These are phyloP conservation scores for Drosophila triauraria DNA, from an alignment of 1,140 invertebrate species.

Conservation along the genomic window DNA sequence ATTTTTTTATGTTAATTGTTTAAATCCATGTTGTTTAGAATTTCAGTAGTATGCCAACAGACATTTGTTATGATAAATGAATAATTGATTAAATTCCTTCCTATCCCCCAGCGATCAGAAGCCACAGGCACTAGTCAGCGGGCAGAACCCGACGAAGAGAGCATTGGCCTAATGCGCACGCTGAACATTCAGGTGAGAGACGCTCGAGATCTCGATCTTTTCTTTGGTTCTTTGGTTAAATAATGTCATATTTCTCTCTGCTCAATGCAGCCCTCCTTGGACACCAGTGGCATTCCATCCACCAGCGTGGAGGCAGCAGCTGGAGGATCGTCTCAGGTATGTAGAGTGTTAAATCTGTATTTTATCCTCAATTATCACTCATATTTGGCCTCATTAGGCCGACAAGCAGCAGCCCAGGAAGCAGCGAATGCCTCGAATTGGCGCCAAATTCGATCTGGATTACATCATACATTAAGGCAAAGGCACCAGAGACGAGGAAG, in stretches of 20 bases:
- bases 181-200: constrained; percentile 26
- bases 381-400: not conserved
- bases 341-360: not conserved
- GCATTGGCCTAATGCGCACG: constrained; percentile 6
- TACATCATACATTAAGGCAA: constrained; percentile 55
- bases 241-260: too few relatives aligned
- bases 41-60: too few relatives aligned
- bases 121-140: not conserved
- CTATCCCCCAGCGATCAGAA: not conserved
- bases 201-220: too few relatives aligned
- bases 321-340: constrained; percentile 1
- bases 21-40: too few relatives aligned
- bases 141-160: not conserved
- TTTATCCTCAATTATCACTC: not conserved
- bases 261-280: too few relatives aligned
- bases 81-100: not conserved
- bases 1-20: too few relatives aligned
- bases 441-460: constrained; percentile 74
- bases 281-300: not conserved
- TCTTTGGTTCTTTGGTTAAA: too few relatives aligned
- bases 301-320: not conserved
- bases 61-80: too few relatives aligned
- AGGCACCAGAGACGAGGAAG: not conserved
- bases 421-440: constrained; percentile 69
- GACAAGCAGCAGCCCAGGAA: constrained; percentile 24